Percentiles rank a stretch among this genome's conserved stretches.
Evolutionary conservation across 2,797 vertebrate genomes (phyloP).

Genomic region (Microhierax caerulescens): DNA sequence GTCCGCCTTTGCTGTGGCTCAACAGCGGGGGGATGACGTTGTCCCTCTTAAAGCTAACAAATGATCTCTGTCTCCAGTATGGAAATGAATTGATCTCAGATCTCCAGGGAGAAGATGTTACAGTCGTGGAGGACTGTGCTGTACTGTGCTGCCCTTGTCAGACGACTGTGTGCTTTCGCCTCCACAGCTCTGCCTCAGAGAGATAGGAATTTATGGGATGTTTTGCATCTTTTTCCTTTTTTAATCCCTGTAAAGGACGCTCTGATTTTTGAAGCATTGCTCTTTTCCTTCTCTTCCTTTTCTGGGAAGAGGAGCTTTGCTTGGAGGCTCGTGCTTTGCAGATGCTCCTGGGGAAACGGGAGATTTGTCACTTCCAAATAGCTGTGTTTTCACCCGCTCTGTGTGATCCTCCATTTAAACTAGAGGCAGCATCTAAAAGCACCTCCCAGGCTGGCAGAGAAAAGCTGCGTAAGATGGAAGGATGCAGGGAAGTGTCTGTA

Average conservation of each 20-base stretch:
- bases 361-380: background rate
- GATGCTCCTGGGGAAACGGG: background rate
- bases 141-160: background rate
- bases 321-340: background rate
- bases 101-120: background rate
- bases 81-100: background rate
- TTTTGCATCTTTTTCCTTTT: background rate
- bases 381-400: background rate
- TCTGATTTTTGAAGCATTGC: background rate
- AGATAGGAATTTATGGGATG: background rate
- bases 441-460: background rate
- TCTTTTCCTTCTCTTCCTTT: background rate
- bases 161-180: rapidly evolving
- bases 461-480: background rate
- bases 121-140: rapidly evolving
- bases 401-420: slow-evolving; percentile 1
- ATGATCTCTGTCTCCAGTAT: background rate
- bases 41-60: background rate
- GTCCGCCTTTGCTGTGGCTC: rapidly evolving
- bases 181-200: background rate
- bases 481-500: background rate
- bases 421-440: background rate
- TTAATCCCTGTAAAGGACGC: background rate
- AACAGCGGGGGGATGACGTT: rapidly evolving
- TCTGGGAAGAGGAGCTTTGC: background rate